A percentile compares a stretch with the other conserved stretches of the same genome.
phyloP scores from a whole-genome alignment of 1,140 invertebrate genomes.

The Gryon sp. region DNA sequence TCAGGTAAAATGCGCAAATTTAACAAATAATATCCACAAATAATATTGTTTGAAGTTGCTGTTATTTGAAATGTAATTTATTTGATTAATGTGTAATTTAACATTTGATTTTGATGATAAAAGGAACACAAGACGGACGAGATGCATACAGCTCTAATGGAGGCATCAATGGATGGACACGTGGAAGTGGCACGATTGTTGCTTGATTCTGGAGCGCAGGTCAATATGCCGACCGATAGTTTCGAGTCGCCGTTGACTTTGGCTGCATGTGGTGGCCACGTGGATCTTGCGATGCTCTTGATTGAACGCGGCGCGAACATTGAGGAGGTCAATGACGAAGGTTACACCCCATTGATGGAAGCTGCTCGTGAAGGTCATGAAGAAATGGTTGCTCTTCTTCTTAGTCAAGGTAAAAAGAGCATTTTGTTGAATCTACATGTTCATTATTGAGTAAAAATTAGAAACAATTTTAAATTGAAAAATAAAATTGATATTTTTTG shows the following conservation, averaged over 20 bases:
- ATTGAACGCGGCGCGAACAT: constrained; percentile 98
- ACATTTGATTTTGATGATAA: too few species aligned
- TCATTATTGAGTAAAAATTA: too few species aligned
- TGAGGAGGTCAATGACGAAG: constrained; percentile 99
- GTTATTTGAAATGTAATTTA: too few species aligned
- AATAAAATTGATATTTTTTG: constrained; percentile 9
- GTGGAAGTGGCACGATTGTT: constrained; percentile 96
- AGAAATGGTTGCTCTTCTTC: constrained; percentile 96
- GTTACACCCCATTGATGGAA: constrained; percentile 99
- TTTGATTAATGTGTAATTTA: too few species aligned
- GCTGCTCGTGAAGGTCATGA: constrained; percentile 98
- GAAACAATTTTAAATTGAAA: too few species aligned
- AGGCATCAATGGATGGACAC: constrained; percentile 99
- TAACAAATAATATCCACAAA: too few species aligned
- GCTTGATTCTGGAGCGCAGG: constrained; percentile 97
- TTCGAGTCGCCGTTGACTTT: constrained; percentile 99
- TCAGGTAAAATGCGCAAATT: constrained; percentile 80
- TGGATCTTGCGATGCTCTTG: constrained; percentile 95
- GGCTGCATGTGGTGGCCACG: constrained; percentile 98
- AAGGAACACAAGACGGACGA: constrained; percentile 98
- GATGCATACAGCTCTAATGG: constrained; percentile 99
- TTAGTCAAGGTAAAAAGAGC: constrained; percentile 96
- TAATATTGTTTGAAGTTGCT: too few species aligned
- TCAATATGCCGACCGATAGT: constrained; percentile 99
- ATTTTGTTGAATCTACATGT: too few species aligned